These are phyloP conservation scores for Embiotoca jacksoni DNA, from an alignment of 2,113 vertebrate genomes.

Conservation along the genomic window DNA sequence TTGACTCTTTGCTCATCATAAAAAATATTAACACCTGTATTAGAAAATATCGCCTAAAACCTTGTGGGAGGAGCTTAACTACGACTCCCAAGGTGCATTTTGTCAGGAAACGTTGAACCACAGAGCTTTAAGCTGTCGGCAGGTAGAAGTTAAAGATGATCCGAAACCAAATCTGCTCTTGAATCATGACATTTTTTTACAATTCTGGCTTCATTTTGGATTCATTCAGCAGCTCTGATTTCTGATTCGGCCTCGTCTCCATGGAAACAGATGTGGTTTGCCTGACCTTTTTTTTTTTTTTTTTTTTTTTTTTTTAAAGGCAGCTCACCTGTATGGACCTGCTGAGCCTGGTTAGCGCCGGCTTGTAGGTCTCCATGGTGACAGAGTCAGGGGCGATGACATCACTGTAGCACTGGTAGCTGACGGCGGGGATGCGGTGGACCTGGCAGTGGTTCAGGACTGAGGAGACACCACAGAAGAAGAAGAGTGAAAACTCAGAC, in stretches of 20 bases:
- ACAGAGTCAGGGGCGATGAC: conserved; percentile 88
- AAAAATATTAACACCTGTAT: background rate
- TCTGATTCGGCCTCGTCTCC: background rate
- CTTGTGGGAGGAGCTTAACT: too few relatives aligned
- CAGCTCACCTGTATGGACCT: conserved; percentile 87
- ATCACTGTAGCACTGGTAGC: conserved; percentile 94
- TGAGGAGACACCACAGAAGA: conserved; percentile 67
- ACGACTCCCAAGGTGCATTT: background rate
- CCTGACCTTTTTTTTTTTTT: too few relatives aligned
- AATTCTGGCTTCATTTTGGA: background rate
- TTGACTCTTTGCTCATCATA: too few relatives aligned
- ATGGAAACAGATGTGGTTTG: background rate
- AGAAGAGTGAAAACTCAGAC: background rate
- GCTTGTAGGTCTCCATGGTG: conserved; percentile 90
- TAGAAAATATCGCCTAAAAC: background rate
- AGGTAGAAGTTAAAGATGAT: background rate
- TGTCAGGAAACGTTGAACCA: background rate
- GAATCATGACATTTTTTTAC: background rate
- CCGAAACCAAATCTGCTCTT: background rate
- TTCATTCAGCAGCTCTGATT: background rate
- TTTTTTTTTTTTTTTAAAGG: background rate
- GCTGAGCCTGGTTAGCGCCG: conserved; percentile 84
- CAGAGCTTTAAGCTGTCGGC: background rate
- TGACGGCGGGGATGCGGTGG: conserved; percentile 86
- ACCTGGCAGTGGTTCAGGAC: conserved; percentile 94